Percentiles rank a stretch among this genome's conserved stretches.
phyloP scores from a whole-genome alignment of 1,140 invertebrate species.

The Archivesica marissinica region DNA sequence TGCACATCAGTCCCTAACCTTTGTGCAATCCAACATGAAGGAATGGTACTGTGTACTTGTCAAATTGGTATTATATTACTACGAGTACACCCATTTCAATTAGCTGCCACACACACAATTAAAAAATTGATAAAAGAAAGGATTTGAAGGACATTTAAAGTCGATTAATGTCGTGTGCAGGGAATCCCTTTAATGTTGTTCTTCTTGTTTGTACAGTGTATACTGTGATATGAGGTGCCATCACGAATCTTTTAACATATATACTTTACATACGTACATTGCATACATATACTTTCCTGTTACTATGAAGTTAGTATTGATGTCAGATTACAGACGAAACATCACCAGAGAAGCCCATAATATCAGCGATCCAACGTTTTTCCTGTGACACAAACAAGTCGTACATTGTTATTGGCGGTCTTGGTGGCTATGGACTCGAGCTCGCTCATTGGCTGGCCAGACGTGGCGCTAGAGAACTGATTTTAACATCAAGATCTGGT shows the following conservation, averaged over 20 bases:
- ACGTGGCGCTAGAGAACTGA: conserved; percentile 92
- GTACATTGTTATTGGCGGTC: conserved; percentile 94
- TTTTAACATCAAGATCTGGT: conserved; percentile 95
- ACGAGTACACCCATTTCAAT: too few relatives aligned
- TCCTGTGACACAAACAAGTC: conserved; percentile 94
- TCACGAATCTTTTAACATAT: neutral
- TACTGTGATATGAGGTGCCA: neutral
- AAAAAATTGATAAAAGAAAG: too few relatives aligned
- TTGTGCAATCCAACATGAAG: too few relatives aligned
- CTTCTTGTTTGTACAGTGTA: neutral
- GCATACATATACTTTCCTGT: neutral
- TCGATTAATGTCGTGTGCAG: too few relatives aligned
- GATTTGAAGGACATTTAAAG: neutral
- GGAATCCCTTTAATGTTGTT: neutral
- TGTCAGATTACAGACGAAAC: conserved; percentile 74
- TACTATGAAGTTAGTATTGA: neutral
- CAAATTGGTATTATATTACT: too few relatives aligned
- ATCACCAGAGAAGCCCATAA: conserved; percentile 84
- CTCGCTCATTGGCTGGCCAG: conserved; percentile 94
- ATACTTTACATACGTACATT: neutral
- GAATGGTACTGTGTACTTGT: too few relatives aligned
- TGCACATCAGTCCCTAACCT: too few relatives aligned
- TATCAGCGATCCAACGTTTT: conserved; percentile 91
- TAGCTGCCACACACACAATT: too few relatives aligned
- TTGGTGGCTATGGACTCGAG: conserved; percentile 98